A percentile compares a stretch with the other conserved stretches of the same genome.
phyloP scores from a whole-genome alignment of 2,888 invertebrate species.

The Metopia argyrocephala region DNA sequence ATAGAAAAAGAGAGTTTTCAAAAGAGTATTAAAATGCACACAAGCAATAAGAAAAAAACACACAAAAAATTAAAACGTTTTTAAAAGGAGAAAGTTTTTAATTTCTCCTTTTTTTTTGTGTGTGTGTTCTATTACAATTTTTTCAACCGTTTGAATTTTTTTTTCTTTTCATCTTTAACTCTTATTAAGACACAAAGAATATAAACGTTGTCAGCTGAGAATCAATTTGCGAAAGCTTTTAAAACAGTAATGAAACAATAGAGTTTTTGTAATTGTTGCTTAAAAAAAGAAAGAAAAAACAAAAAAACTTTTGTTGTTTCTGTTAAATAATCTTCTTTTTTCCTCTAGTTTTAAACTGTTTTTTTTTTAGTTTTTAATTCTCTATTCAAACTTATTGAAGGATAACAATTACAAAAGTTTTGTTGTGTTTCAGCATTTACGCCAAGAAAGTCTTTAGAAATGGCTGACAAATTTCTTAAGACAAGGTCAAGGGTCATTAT shows the following conservation, averaged over 20 bases:
- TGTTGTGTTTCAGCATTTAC: neutral
- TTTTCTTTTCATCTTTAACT: neutral
- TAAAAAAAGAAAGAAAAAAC: neutral
- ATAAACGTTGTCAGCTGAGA: neutral
- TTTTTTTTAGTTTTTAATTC: neutral
- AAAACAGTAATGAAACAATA: too few species aligned
- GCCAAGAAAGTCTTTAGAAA: neutral
- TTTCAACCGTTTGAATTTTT: neutral
- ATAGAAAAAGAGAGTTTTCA: too few species aligned
- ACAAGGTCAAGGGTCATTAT: neutral
- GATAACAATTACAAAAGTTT: neutral
- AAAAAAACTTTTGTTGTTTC: neutral
- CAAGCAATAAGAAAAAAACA: neutral
- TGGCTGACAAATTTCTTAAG: neutral
- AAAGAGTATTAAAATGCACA: too few species aligned
- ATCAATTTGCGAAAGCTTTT: too few species aligned
- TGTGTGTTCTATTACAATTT: neutral
- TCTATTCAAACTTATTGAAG: neutral
- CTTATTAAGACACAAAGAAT: neutral
- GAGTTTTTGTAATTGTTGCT: too few species aligned
- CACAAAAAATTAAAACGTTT: neutral
- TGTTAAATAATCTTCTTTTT: too few species aligned
- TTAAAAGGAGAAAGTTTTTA: constrained; percentile 12
- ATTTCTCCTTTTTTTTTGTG: neutral
- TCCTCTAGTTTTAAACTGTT: neutral